These are phyloP conservation scores for Harpagifer antarcticus DNA, from an alignment of 2,797 vertebrate genomes.

Conservation along the genomic window DNA sequence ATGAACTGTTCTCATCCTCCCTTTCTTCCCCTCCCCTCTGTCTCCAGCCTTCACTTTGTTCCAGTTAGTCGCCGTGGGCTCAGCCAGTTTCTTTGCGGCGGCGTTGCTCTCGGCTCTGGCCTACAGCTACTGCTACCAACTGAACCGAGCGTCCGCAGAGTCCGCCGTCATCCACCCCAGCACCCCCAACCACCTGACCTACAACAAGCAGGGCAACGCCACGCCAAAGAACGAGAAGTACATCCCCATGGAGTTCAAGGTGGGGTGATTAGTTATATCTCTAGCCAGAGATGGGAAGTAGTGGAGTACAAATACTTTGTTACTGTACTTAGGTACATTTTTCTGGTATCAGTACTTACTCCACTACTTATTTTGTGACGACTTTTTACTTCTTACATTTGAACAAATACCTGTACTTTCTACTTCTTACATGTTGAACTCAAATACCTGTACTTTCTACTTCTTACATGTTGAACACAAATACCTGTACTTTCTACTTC, in stretches of 20 bases:
- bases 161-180: slow-evolving; percentile 93
- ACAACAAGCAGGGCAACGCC: slow-evolving; percentile 89
- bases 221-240: slow-evolving; percentile 97
- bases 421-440: no score
- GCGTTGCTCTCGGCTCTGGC: slow-evolving; percentile 90
- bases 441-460: no score
- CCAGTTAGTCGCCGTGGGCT: slow-evolving; percentile 91
- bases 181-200: slow-evolving; percentile 95
- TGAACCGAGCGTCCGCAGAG: slow-evolving; percentile 88
- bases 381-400: no score
- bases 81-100: slow-evolving; percentile 91
- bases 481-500: no score
- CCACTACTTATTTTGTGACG: no score
- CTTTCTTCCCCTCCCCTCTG: neutral
- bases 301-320: no score
- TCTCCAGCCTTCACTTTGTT: slow-evolving; percentile 91
- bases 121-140: slow-evolving; percentile 91
- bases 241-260: slow-evolving; percentile 99
- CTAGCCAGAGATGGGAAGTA: no score
- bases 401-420: no score
- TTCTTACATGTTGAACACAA: no score
- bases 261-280: slow-evolving; percentile 53
- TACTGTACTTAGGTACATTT: no score
- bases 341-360: no score
- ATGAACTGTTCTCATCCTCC: neutral